Percentiles rank a stretch among this genome's conserved stretches.
Evolutionary conservation across 2,888 invertebrate genomes (phyloP).

Genomic region (Notodonta ziczac): DNA sequence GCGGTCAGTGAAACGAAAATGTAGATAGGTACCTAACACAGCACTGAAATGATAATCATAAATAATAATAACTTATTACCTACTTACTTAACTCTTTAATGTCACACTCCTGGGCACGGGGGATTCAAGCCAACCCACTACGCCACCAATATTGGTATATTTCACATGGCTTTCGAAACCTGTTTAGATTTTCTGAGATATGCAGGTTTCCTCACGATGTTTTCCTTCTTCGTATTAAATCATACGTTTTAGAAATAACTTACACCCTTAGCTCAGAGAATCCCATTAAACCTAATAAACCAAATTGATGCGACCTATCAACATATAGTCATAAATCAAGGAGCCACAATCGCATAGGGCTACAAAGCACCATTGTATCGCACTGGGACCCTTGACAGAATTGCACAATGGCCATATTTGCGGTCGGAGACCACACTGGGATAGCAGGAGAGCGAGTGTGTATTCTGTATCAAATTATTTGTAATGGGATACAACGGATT

Average conservation of each 20-base stretch:
- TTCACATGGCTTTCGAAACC: too few relatives aligned
- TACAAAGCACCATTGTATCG: conserved; percentile 37
- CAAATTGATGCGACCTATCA: conserved; percentile 37
- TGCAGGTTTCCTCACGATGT: too few relatives aligned
- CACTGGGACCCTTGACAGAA: conserved; percentile 13
- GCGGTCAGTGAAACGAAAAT: too few relatives aligned
- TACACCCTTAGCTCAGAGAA: background rate
- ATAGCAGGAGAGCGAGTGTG: background rate
- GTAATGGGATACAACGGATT: background rate
- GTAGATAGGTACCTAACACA: too few relatives aligned
- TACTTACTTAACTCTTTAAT: too few relatives aligned
- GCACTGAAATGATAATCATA: too few relatives aligned
- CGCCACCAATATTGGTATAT: too few relatives aligned
- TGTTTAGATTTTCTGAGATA: too few relatives aligned
- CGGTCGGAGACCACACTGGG: conserved; percentile 41
- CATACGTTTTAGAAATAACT: background rate
- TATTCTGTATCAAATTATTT: background rate
- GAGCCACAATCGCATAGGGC: conserved; percentile 35
- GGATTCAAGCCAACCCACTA: too few relatives aligned
- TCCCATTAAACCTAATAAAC: conserved; percentile 35
- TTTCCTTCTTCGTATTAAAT: too few relatives aligned
- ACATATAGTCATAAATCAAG: conserved; percentile 41
- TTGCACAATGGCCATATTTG: conserved; percentile 29
- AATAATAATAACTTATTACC: too few relatives aligned
- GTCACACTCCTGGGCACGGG: too few relatives aligned